Percentiles rank a stretch among this genome's conserved stretches.
phyloP scores from a whole-genome alignment of 92 coral and sea anemone species.

The Virgularia gustaviana region DNA sequence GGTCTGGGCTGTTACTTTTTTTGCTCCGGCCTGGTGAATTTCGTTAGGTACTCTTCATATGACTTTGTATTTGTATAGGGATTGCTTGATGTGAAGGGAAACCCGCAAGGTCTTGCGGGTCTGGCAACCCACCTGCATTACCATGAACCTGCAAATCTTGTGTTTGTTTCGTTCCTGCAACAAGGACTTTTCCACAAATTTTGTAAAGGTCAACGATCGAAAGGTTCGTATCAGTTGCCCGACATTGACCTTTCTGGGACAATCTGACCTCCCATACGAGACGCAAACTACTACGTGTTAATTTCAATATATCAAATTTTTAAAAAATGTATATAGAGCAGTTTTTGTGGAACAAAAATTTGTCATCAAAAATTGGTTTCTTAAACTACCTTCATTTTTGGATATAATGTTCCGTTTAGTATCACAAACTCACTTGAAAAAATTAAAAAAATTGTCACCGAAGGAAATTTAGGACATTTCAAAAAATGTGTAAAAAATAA shows the following conservation, averaged over 20 bases:
- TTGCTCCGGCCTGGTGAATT: too few species aligned
- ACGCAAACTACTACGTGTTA: too few species aligned
- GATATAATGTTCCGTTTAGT: too few species aligned
- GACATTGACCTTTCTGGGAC: too few species aligned
- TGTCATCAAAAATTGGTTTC: neutral
- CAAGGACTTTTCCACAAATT: slow-evolving; percentile 61
- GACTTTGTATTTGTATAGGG: slow-evolving; percentile 33
- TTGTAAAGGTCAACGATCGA: slow-evolving; percentile 17
- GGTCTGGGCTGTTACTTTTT: too few species aligned
- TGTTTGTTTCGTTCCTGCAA: slow-evolving; percentile 58
- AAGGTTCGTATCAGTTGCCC: slow-evolving; percentile 20
- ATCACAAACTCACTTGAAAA: too few species aligned
- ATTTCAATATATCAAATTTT: neutral
- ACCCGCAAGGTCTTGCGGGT: slow-evolving; percentile 71
- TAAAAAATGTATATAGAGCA: neutral
- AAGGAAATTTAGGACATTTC: too few species aligned
- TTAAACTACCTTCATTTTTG: neutral
- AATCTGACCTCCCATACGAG: too few species aligned
- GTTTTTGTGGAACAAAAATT: neutral
- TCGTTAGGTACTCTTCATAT: too few species aligned
- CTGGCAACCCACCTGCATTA: slow-evolving; percentile 80
- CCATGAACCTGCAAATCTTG: slow-evolving; percentile 68
- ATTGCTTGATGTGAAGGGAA: slow-evolving; percentile 56
- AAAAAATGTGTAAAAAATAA: too few species aligned
- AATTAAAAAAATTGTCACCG: neutral